Percentiles rank a stretch among this genome's conserved stretches.
phyloP scores from a whole-genome alignment of 2,797 vertebrate species.

The Microcaecilia unicolor region DNA sequence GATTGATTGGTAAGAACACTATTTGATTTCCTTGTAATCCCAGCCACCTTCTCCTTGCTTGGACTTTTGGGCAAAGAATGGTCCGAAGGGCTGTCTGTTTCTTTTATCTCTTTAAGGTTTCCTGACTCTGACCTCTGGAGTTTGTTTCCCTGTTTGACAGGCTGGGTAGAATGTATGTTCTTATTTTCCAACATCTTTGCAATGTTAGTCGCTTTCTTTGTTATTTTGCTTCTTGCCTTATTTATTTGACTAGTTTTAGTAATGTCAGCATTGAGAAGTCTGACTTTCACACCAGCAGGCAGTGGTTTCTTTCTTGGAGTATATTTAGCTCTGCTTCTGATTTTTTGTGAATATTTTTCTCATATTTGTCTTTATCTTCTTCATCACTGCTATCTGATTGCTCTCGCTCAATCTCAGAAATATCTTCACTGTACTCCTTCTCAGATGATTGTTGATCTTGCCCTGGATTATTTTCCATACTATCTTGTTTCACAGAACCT shows the following conservation, averaged over 20 bases:
- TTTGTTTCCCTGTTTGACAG: conserved; percentile 23
- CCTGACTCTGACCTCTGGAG: conserved; percentile 11
- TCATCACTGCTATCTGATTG: conserved; percentile 1
- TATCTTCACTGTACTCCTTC: not conserved
- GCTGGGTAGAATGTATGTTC: conserved; percentile 17
- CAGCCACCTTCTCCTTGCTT: not conserved
- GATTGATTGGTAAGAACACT: conserved; percentile 29
- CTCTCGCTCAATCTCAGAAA: conserved; percentile 13
- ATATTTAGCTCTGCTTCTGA: conserved; percentile 9
- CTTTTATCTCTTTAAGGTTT: conserved; percentile 19
- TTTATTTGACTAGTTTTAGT: conserved; percentile 25
- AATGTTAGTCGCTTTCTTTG: conserved; percentile 6
- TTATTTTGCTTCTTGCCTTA: conserved; percentile 4
- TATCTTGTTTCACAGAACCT: conserved; percentile 22
- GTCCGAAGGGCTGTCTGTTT: not conserved
- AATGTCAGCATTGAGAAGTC: not conserved
- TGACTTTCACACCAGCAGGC: conserved; percentile 22
- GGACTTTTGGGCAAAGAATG: not conserved
- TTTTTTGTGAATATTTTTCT: not conserved
- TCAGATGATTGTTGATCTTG: too few species aligned
- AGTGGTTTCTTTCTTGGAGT: conserved; percentile 21
- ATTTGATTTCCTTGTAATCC: conserved; percentile 4
- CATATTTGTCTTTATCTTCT: not conserved
- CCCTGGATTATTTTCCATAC: too few species aligned
- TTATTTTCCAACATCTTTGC: not conserved